A percentile compares a stretch with the other conserved stretches of the same genome.
Conservation (phyloP, 2,888 invertebrate species). For the Galeruca laticollis region DNA sequence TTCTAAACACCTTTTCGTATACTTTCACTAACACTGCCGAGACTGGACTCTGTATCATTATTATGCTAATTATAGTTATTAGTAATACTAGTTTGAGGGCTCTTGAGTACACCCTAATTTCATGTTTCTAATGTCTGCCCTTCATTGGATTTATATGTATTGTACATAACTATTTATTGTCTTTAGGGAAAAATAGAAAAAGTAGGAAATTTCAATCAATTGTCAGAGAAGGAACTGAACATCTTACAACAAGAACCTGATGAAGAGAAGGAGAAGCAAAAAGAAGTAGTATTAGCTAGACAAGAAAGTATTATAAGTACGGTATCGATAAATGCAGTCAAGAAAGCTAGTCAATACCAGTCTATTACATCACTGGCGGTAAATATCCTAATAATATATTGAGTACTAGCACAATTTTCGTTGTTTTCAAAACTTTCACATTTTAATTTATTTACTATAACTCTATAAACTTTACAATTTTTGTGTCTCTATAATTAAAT, state of each 20-base stretch:
- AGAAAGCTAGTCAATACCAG: constrained; percentile 51
- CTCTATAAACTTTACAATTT: too few species aligned
- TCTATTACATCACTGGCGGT: constrained; percentile 59
- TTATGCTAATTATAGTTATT: too few species aligned
- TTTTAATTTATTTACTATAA: too few species aligned
- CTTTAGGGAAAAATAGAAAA: constrained; percentile 73
- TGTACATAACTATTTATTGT: neutral
- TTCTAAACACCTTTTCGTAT: too few species aligned
- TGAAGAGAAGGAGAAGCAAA: constrained; percentile 58
- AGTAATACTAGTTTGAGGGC: too few species aligned
- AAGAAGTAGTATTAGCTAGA: neutral
- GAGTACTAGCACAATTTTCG: neutral
- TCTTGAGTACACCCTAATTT: too few species aligned
- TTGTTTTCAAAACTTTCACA: too few species aligned
- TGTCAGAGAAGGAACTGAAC: constrained; percentile 68
- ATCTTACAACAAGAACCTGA: constrained; percentile 50
- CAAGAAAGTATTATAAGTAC: neutral
- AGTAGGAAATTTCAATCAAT: constrained; percentile 70
- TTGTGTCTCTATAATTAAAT: too few species aligned
- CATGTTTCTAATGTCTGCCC: too few species aligned
- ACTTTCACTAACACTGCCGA: too few species aligned
- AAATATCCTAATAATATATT: constrained; percentile 35
- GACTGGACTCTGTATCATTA: too few species aligned
- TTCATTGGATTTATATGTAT: constrained; percentile 11
- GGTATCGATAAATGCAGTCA: constrained; percentile 34